A percentile compares a stretch with the other conserved stretches of the same genome.
phyloP scores from a whole-genome alignment of 37 sponge, comb jelly and placozoan genomes.

The Tethya wilhelma region DNA sequence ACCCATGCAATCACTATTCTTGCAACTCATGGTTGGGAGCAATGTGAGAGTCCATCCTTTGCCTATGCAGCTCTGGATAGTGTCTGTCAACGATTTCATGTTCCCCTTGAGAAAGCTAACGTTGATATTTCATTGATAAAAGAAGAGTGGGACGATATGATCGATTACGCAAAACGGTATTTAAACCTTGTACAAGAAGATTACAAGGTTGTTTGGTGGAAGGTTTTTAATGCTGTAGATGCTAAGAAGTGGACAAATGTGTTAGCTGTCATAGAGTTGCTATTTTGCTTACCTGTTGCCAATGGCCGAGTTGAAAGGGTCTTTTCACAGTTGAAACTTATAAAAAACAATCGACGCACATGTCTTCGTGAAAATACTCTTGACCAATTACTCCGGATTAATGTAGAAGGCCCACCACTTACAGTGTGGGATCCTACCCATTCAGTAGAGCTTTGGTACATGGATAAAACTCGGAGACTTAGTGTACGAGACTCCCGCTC shows the following conservation, averaged over 20 bases:
- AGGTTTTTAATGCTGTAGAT: slow-evolving; percentile 53
- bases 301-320: slow-evolving; percentile 69
- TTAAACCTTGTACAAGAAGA: slow-evolving; percentile 56
- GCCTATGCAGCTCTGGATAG: slow-evolving; percentile 40
- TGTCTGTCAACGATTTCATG: slow-evolving; percentile 27
- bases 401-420: slow-evolving; percentile 56
- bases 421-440: slow-evolving; percentile 57
- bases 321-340: slow-evolving; percentile 62
- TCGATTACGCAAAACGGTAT: slow-evolving; percentile 59
- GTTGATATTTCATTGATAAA: slow-evolving; percentile 13
- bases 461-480: slow-evolving; percentile 45
- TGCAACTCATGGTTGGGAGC: slow-evolving; percentile 67
- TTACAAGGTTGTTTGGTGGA: slow-evolving; percentile 62
- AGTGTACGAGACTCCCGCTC: background rate
- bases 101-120: slow-evolving; percentile 46
- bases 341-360: slow-evolving; percentile 48
- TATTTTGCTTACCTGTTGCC: slow-evolving; percentile 54
- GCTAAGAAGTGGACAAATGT: slow-evolving; percentile 59
- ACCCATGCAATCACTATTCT: slow-evolving; percentile 36
- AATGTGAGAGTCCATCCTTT: slow-evolving; percentile 29
- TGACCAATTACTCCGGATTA: slow-evolving; percentile 63
- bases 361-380: slow-evolving; percentile 52
- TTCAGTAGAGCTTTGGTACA: slow-evolving; percentile 66
- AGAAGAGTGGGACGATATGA: slow-evolving; percentile 84
- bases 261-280: slow-evolving; percentile 47